phyloP scores from a whole-genome alignment of 2,113 vertebrate genomes.

The Crotalus helleri region DNA sequence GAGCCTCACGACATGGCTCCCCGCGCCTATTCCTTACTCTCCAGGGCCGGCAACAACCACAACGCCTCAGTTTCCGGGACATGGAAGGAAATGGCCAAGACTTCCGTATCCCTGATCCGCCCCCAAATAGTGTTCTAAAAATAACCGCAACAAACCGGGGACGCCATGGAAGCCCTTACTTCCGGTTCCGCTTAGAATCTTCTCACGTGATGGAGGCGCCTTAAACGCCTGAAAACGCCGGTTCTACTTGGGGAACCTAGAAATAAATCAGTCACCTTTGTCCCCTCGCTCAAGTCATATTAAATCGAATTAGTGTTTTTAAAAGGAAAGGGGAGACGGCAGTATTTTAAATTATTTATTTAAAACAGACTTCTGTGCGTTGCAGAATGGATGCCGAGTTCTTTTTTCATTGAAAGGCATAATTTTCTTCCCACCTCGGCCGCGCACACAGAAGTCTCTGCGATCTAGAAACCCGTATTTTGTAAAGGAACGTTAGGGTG shows the following conservation, averaged over 20 bases:
- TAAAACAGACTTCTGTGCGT: neutral
- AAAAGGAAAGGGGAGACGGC: too few relatives aligned
- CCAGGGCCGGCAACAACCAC: neutral
- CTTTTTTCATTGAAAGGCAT: neutral
- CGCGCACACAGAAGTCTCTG: neutral
- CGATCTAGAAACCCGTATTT: neutral
- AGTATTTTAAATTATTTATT: neutral
- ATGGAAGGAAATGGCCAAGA: neutral
- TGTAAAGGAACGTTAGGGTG: neutral
- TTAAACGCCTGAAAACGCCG: neutral
- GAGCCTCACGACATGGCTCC: neutral
- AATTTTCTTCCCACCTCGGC: neutral
- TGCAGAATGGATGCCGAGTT: neutral
- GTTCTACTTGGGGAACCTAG: neutral
- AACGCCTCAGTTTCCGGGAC: constrained; percentile 10
- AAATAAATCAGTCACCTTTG: neutral
- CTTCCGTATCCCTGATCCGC: neutral
- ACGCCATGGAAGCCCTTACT: neutral
- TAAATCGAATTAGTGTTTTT: neutral
- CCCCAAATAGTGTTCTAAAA: neutral
- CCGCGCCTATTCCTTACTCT: neutral
- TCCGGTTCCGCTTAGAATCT: neutral
- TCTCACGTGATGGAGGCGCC: neutral
- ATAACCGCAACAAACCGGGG: neutral
- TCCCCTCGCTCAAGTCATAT: neutral